Evolutionary conservation across 2,888 invertebrate genomes (phyloP).

Genomic region (Agrochola circellaris): DNA sequence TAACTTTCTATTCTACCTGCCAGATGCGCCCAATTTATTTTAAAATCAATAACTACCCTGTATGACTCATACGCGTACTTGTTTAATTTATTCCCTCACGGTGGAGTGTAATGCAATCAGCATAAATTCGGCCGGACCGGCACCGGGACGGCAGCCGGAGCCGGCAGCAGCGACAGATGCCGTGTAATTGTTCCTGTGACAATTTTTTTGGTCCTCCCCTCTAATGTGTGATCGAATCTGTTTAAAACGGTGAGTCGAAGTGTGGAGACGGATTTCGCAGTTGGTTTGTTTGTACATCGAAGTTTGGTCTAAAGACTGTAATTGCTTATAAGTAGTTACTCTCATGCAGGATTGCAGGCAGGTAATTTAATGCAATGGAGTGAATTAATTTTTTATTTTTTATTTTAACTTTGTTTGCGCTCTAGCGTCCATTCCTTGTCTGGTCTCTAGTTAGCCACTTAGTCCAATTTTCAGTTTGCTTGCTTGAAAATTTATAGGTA

Average conservation of each 20-base stretch:
- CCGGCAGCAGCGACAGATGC: slow-evolving; percentile 84
- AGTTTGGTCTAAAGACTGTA: too few relatives aligned
- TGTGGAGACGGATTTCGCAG: slow-evolving; percentile 73
- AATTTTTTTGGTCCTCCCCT: slow-evolving; percentile 85
- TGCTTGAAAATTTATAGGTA: not conserved
- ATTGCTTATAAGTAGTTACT: not conserved
- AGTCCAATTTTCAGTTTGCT: not conserved
- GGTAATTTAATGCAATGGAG: too few relatives aligned
- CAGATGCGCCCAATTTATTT: slow-evolving; percentile 29
- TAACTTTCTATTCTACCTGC: not conserved
- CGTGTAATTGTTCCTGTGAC: slow-evolving; percentile 89
- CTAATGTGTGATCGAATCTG: slow-evolving; percentile 89
- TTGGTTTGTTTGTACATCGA: not conserved
- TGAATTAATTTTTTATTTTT: too few relatives aligned
- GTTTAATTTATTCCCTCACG: slow-evolving; percentile 73
- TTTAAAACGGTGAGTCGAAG: slow-evolving; percentile 77
- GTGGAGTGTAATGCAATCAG: slow-evolving; percentile 86
- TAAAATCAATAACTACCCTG: slow-evolving; percentile 61
- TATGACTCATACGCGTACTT: slow-evolving; percentile 71
- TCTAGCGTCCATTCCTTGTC: not conserved
- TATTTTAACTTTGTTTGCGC: not conserved
- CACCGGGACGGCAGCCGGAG: slow-evolving; percentile 31
- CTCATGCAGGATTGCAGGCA: not conserved
- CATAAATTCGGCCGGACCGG: slow-evolving; percentile 81
- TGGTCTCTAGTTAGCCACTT: not conserved